Evolutionary conservation across 2,113 vertebrate species (phyloP), one percentile per base, ranked within the genome.

Genomic region (Python bivittatus): DNA sequence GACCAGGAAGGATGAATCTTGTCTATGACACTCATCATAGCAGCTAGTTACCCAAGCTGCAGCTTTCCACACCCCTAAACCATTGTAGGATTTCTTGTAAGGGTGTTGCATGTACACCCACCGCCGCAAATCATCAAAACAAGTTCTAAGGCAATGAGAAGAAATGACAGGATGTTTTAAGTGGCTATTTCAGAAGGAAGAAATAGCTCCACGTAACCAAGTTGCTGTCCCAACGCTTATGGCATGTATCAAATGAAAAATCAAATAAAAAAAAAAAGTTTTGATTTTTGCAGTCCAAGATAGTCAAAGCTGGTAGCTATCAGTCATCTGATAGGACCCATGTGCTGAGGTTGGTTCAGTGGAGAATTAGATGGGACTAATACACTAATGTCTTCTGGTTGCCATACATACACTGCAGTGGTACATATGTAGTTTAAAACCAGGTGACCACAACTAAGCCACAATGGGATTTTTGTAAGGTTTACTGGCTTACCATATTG

Each of bases 1-100:
- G 61, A 96, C 94, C 95, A 94, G 97, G 96, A 64, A 94, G 97
- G 96, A 64, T 95, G 94, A 96, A 95, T 92, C 91, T 96, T 87
- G 95, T 93, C 95, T 96, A 97, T 96, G 98, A 97, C 97, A 97
- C 97, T 93, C 4, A 96, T 97, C 97, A 95, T 97, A 97, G 96
- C 96, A 97, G 95, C 17, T 68, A 68, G n/a, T 61, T 94, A 29
- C 60, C 94, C 92, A 42, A 96, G 79, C 83, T 94, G 96, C 95
- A 96, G 96, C 96, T 96, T 97, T 96, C 1, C 93, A 88, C 72
- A 96, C 92, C 61, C 87, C 94, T 97, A 97, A 86, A 94, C 96
- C 93, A 88, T 96, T 94, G 95, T 91, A 94, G 96, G 95, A 97
- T 96, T 96, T 97, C 22, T 44, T 84, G 29, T 8, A 20, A 54